These are phyloP conservation scores for Galeruca laticollis DNA, from an alignment of 2,888 invertebrate genomes.

Conservation along the genomic window DNA sequence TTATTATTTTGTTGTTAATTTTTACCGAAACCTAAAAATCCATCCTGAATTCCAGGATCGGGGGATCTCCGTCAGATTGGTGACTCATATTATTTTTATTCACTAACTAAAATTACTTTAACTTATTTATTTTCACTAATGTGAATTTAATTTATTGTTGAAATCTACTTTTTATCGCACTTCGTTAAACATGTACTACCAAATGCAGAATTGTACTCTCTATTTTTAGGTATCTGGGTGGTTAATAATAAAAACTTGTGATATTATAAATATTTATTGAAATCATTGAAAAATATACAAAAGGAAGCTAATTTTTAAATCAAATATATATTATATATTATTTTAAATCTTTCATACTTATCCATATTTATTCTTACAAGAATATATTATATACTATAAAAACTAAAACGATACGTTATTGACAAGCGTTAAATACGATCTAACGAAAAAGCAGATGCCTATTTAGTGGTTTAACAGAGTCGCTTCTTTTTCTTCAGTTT, in stretches of 20 bases:
- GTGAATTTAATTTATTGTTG: too few relatives aligned
- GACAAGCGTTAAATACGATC: slow-evolving; percentile 37
- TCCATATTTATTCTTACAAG: slow-evolving; percentile 44
- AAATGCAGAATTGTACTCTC: too few relatives aligned
- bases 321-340: slow-evolving; percentile 16
- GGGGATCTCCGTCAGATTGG: too few relatives aligned
- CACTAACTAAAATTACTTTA: too few relatives aligned
- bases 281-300: slow-evolving; percentile 37
- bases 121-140: too few relatives aligned
- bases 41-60: too few relatives aligned
- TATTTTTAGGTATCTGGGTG: not conserved
- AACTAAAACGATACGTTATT: slow-evolving; percentile 41
- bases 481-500: slow-evolving; percentile 17
- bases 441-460: slow-evolving; percentile 43
- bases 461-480: slow-evolving; percentile 32
- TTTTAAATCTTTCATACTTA: slow-evolving; percentile 24
- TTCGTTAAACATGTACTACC: too few relatives aligned
- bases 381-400: slow-evolving; percentile 46
- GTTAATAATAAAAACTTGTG: not conserved
- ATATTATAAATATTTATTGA: slow-evolving; percentile 37
- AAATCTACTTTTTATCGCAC: too few relatives aligned
- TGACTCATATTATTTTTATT: too few relatives aligned
- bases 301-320: slow-evolving; percentile 33
- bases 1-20: too few relatives aligned
- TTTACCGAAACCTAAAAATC: too few relatives aligned